Base-by-base conservation (phyloP, 2,113 vertebrate species). In the Phyllostomus hastatus region DNA sequence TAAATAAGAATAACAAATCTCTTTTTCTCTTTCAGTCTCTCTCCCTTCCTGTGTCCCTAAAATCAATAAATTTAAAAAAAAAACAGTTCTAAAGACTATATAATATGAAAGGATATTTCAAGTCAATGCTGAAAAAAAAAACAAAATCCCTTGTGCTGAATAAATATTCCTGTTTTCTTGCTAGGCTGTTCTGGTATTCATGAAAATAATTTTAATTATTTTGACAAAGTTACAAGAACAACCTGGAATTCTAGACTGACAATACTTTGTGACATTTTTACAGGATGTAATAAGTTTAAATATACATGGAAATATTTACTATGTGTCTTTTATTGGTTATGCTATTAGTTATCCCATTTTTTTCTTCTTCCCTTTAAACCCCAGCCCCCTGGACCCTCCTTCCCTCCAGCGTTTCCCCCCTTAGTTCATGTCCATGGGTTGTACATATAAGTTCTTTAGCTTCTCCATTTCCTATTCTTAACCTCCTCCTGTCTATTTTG, bases 131-230 rank as follows among this genome's bases (percentile, higher is more conserved):
- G n/a, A 93, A 70, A 79, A 82, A 87, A 78, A 76, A 43, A 43
- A 43, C n/a, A 84, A 84, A 84, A 90, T 52, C 81, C 81, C 66
- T 78, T 85, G n/a, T 80, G 64, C 88, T 75, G 57, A 66, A 67
- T 35, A 82, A 94, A 81, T 79, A 96, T 87, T 93, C 28, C 54
- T 46, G 31, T 35, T 97, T 94, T 91, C 83, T n/a, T 20, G 38
- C 26, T 86, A 57, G 17, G 22, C 16, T 85, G 9, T 86, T 82
- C 43, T 57, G 10, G 1, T 83, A 91, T 59, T 76, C 33, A 92
- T 61, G 22, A 95, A 86, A 76, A 48, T 88, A 75, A 86, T 57
- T 90, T 96, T 5, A 85, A 64, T 81, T 76, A 76, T 72, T 78
- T 92, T 85, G 28, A 73, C 5, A 78, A 88, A 86, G 43, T 88